Conservation (phyloP, 92 coral and sea anemone species). For the Paramuricea clavata region DNA sequence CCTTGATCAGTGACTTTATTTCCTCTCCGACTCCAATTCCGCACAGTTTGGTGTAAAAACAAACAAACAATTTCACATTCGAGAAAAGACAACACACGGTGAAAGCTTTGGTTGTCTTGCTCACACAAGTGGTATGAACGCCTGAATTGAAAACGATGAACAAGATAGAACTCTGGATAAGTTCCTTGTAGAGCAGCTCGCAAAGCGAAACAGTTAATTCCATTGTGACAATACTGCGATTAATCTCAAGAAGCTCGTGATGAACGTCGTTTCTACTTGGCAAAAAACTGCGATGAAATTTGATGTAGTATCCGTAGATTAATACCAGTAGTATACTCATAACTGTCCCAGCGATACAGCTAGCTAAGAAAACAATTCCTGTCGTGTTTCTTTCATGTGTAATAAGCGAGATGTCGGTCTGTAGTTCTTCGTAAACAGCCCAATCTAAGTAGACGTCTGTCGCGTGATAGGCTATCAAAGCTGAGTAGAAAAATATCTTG, state of each 20-base stretch:
- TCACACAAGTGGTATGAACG: background rate
- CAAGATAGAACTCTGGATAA: background rate
- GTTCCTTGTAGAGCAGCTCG: background rate
- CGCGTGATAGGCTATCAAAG: background rate
- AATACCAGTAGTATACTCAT: background rate
- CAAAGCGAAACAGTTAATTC: background rate
- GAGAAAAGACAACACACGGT: background rate
- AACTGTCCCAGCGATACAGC: conserved; percentile 2
- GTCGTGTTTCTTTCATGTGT: background rate
- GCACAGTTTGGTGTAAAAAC: conserved; percentile 3
- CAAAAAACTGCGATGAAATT: conserved; percentile 3
- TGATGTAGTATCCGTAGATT: background rate
- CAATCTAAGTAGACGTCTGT: background rate
- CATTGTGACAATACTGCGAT: background rate
- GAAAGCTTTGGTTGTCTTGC: conserved; percentile 3
- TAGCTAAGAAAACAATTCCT: background rate
- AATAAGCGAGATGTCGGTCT: background rate
- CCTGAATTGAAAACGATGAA: background rate
- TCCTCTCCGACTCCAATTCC: background rate
- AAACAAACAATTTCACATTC: background rate
- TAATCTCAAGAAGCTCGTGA: background rate
- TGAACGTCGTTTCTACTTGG: background rate
- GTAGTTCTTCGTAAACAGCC: background rate
- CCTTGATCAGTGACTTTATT: background rate
- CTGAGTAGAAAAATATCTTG: background rate